Evolutionary conservation across 2,888 invertebrate genomes (phyloP).

Genomic region (Eutolmus rufibarbis): DNA sequence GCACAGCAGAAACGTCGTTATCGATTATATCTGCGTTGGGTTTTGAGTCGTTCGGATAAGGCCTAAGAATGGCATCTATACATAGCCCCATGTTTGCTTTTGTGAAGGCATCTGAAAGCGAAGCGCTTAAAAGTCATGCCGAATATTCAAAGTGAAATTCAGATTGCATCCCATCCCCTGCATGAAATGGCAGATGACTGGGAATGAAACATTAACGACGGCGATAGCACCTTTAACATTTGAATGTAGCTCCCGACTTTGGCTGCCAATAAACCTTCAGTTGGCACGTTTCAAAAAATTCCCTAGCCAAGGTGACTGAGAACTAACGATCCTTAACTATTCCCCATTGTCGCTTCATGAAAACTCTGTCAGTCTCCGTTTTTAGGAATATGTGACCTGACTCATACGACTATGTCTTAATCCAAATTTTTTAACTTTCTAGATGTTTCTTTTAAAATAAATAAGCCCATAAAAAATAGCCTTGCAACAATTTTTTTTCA

Average conservation of each 20-base stretch:
- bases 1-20: background rate
- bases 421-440: background rate
- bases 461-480: background rate
- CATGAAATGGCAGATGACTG: background rate
- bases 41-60: background rate
- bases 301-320: background rate
- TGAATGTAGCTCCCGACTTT: background rate
- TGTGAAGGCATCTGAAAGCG: background rate
- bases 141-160: background rate
- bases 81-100: background rate
- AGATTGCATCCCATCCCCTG: background rate
- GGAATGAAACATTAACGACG: background rate
- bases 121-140: background rate
- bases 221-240: background rate
- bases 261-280: background rate
- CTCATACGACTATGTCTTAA: background rate
- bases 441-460: background rate
- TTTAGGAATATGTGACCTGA: background rate
- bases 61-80: background rate
- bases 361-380: background rate
- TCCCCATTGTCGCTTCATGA: background rate
- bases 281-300: background rate
- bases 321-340: background rate
- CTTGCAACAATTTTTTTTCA: too few relatives aligned
- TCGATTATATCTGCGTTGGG: background rate